Evolutionary conservation across 2,113 vertebrate genomes (phyloP).

Genomic region (Uropsilus gracilis): DNA sequence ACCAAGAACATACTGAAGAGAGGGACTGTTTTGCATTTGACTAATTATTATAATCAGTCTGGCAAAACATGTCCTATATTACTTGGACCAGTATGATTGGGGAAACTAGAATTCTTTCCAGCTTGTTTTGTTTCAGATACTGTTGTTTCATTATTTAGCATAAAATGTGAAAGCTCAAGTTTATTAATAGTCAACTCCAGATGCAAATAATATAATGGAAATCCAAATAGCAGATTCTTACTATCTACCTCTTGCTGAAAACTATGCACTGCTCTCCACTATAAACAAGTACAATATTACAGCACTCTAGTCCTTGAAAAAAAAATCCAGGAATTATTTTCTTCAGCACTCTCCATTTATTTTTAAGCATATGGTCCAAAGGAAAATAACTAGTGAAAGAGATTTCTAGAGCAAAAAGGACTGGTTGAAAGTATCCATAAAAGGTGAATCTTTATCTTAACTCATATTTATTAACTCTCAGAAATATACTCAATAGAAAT

Average conservation of each 20-base stretch:
- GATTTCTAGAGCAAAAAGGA: background rate
- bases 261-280: background rate
- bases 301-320: background rate
- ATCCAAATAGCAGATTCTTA: constrained; percentile 49
- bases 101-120: background rate
- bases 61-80: background rate
- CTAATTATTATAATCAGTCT: background rate
- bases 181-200: constrained; percentile 62
- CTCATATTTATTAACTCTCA: background rate
- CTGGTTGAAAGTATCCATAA: background rate
- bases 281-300: constrained; percentile 8
- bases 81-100: background rate
- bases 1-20: background rate
- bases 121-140: background rate
- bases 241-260: constrained; percentile 32
- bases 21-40: background rate
- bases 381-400: background rate
- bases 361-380: background rate
- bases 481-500: background rate
- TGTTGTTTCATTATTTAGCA: constrained; percentile 45
- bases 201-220: constrained; percentile 35
- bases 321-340: background rate
- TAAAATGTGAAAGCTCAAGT: constrained; percentile 13
- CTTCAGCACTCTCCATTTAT: background rate
- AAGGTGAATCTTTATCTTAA: background rate